These are phyloP conservation scores for Promerops cafer DNA, from an alignment of 2,113 vertebrate species.

Conservation along the genomic window DNA sequence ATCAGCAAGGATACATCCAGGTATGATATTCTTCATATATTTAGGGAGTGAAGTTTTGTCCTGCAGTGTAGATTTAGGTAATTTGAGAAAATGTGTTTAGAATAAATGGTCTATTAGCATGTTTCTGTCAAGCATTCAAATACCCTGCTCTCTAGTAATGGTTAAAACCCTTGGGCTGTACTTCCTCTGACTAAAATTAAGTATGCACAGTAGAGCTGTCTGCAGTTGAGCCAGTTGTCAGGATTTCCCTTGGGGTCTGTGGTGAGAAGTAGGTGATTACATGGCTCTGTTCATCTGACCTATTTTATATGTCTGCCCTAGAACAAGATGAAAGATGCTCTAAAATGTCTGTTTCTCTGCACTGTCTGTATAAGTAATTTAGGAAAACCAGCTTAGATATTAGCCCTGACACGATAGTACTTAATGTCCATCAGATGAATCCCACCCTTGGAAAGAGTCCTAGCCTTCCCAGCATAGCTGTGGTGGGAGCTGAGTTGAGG, in stretches of 20 bases:
- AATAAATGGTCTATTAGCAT: not conserved
- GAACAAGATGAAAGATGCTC: not conserved
- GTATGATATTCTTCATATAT: constrained; percentile 68
- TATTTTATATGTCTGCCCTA: not conserved
- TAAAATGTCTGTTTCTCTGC: not conserved
- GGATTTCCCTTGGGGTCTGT: not conserved
- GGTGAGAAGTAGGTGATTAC: not conserved
- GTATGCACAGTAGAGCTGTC: not conserved
- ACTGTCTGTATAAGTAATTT: not conserved
- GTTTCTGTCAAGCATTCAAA: not conserved
- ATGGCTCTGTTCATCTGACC: constrained; percentile 11
- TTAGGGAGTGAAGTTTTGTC: not conserved
- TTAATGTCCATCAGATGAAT: not conserved
- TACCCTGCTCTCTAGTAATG: not conserved
- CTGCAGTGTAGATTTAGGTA: not conserved
- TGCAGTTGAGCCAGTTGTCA: not conserved
- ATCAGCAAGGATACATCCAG: constrained; percentile 99
- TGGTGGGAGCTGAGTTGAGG: not conserved
- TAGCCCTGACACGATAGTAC: not conserved
- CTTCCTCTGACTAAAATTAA: not conserved
- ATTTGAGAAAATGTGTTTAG: not conserved
- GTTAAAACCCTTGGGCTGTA: not conserved
- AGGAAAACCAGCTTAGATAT: not conserved
- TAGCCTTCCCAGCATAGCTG: not conserved
- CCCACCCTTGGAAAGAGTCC: not conserved